phyloP scores from a whole-genome alignment of 2,888 invertebrate genomes.

The Heteropelma amictum region DNA sequence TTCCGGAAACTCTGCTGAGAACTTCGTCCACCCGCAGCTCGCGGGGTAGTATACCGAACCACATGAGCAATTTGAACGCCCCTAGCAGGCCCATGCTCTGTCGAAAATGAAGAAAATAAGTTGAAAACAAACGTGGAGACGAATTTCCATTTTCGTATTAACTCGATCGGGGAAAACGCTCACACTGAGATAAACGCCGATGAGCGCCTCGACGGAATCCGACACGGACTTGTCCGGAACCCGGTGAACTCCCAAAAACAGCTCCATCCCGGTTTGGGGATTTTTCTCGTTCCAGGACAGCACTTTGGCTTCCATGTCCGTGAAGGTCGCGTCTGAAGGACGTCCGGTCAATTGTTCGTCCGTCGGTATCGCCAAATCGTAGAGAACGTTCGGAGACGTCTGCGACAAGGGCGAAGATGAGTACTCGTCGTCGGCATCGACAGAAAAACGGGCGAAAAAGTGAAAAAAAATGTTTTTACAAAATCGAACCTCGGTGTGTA shows the following conservation, averaged over 20 bases:
- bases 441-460: background rate
- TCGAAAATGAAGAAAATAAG: constrained; percentile 38
- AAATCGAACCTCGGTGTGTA: constrained; percentile 62
- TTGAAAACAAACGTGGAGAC: background rate
- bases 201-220: constrained; percentile 91
- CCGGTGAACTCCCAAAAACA: constrained; percentile 78
- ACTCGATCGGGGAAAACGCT: constrained; percentile 45
- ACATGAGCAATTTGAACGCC: constrained; percentile 81
- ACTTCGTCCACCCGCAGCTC: constrained; percentile 73
- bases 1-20: constrained; percentile 62
- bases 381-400: constrained; percentile 79
- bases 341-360: constrained; percentile 78
- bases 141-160: background rate
- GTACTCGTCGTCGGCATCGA: background rate
- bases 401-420: constrained; percentile 50
- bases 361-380: constrained; percentile 77
- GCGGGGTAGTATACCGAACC: constrained; percentile 82
- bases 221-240: constrained; percentile 85
- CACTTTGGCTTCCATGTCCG: constrained; percentile 69
- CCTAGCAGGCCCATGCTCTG: constrained; percentile 80
- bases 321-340: constrained; percentile 71
- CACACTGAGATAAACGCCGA: constrained; percentile 86
- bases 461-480: background rate
- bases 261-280: constrained; percentile 78
- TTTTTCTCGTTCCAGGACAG: constrained; percentile 71